Evolutionary conservation across 2,797 vertebrate species (phyloP), one percentile per base, ranked within the genome.

Genomic region (Poeciliopsis turneri): DNA sequence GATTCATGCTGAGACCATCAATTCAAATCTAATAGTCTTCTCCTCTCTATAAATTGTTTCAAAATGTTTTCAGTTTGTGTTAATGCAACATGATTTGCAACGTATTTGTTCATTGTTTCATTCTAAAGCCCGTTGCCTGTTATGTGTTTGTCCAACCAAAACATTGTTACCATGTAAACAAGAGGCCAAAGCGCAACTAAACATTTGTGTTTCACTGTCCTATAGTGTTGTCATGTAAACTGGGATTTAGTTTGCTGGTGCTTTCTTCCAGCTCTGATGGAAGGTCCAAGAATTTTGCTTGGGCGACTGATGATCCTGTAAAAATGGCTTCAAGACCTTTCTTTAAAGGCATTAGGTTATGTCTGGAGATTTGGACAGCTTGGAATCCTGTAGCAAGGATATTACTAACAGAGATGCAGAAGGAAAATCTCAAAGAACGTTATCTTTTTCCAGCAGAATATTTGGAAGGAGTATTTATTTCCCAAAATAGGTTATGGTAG

Each of bases 361-460:
- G 20, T 23, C 51, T 75, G 36, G 57, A 71, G 74, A 59, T 36
- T 72, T 45, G 36, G 18, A 59, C 69, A 61, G 51, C 41, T 49
- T 73, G 53, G 64, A 73, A 15, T 61, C 47, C 39, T 15, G n/a
- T 39, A 25, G 11, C 9, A 36, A 41, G 12, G 64, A 41, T 25
- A 68, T 68, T 68, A 23, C 25, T 73, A 13, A 20, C 4, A 57
- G 5, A 36, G 4, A n/a, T 30, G 0, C 46, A 47, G 25, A 78
- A 74, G 6, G 41, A 20, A 2, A 28, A 72, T 49, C 15, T 16
- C 30, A 41, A 23, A 39, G 33, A 66, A 64, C 33, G 16, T 20
- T 33, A 39, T 66, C 11, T 41, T 66, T 68, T 68, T 25, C 20
- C 9, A 41, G 36, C 36, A 41, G 36, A 41, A 68, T 23, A 5